Conservation (phyloP, 2,888 invertebrate genomes). For the Chrysotoxum bicinctum region DNA sequence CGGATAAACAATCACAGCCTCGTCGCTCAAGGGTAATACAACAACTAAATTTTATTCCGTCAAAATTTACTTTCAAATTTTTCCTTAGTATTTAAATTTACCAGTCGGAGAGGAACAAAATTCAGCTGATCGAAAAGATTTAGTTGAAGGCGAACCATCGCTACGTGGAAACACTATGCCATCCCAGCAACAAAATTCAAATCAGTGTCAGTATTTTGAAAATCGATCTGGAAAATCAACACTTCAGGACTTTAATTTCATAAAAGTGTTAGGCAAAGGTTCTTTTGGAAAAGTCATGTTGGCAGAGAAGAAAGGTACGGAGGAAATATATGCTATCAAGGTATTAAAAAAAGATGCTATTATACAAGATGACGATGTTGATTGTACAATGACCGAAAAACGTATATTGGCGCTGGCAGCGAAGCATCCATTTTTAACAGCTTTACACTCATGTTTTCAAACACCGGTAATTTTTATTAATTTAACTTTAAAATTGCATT, state of each 20-base stretch:
- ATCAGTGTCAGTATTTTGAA: conserved; percentile 78
- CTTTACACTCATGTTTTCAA: conserved; percentile 98
- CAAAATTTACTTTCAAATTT: neutral
- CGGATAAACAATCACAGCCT: conserved; percentile 89
- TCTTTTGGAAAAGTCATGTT: conserved; percentile 99
- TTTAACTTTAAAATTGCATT: neutral
- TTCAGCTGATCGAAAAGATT: conserved; percentile 80
- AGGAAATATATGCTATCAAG: conserved; percentile 94
- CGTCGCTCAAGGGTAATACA: conserved; percentile 84
- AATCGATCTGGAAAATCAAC: conserved; percentile 84
- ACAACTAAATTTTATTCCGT: neutral
- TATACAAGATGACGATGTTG: conserved; percentile 99
- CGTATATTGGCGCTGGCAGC: conserved; percentile 98
- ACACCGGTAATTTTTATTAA: conserved; percentile 85
- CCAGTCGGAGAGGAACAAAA: conserved; percentile 82
- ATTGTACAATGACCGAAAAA: conserved; percentile 99
- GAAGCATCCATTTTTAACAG: conserved; percentile 98
- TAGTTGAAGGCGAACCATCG: conserved; percentile 77
- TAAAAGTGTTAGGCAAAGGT: conserved; percentile 99
- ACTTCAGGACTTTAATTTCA: conserved; percentile 96
- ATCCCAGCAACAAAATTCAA: conserved; percentile 75
- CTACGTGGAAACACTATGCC: conserved; percentile 48
- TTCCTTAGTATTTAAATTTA: conserved; percentile 80
- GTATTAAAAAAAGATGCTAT: conserved; percentile 98
- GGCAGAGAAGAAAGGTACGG: conserved; percentile 95